These are phyloP conservation scores for Trilocha varians DNA, from an alignment of 2,888 invertebrate genomes.

Conservation along the genomic window DNA sequence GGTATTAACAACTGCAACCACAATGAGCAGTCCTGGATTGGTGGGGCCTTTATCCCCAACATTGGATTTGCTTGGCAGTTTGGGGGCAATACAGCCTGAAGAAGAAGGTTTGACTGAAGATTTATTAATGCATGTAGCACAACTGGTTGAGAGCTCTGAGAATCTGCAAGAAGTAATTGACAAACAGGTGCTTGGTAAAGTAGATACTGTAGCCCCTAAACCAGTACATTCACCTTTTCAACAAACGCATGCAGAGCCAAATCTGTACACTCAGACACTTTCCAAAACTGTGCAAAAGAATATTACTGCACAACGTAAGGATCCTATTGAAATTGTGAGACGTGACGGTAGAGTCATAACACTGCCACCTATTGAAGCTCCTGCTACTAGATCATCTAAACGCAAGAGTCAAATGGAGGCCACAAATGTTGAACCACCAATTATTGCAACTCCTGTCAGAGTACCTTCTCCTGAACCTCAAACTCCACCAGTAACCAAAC, in stretches of 20 bases:
- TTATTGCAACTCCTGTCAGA: slow-evolving; percentile 21
- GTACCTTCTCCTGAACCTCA: slow-evolving; percentile 41
- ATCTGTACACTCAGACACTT: slow-evolving; percentile 37
- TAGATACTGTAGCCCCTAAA: slow-evolving; percentile 39
- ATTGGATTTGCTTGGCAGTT: slow-evolving; percentile 70
- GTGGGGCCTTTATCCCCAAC: slow-evolving; percentile 73
- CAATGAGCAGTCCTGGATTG: slow-evolving; percentile 65
- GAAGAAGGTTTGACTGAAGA: slow-evolving; percentile 80
- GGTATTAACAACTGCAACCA: slow-evolving; percentile 35
- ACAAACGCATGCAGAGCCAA: slow-evolving; percentile 22
- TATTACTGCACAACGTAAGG: slow-evolving; percentile 44
- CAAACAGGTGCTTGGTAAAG: slow-evolving; percentile 74
- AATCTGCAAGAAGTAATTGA: slow-evolving; percentile 82
- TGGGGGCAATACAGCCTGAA: slow-evolving; percentile 64
- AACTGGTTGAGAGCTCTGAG: slow-evolving; percentile 78
- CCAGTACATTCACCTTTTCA: slow-evolving; percentile 26
- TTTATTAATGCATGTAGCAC: slow-evolving; percentile 81
- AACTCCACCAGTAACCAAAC: slow-evolving; percentile 41
- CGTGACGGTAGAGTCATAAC: slow-evolving; percentile 84
- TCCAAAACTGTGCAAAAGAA: slow-evolving; percentile 38
- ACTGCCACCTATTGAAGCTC: slow-evolving; percentile 87
- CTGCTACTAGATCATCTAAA: slow-evolving; percentile 84
- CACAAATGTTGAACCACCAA: slow-evolving; percentile 20
- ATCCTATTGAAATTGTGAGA: slow-evolving; percentile 81
- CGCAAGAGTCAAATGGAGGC: slow-evolving; percentile 67